Base-by-base conservation (phyloP, 37 sponge, comb jelly and placozoan species). In the Agelas oroides region DNA sequence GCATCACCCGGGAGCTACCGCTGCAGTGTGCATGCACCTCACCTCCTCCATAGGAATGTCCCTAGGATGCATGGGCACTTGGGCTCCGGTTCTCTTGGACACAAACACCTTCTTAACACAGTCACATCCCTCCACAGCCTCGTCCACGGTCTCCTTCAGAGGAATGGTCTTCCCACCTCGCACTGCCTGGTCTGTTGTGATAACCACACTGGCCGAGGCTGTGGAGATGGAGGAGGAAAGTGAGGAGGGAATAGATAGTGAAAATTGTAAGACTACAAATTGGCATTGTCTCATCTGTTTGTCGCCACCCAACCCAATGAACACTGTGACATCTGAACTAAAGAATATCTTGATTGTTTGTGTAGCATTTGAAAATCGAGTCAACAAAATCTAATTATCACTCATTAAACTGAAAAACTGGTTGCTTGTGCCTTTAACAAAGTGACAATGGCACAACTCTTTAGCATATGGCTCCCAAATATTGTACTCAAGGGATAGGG, bases 161-260 rank as follows among this genome's bases (percentile, higher is more conserved):
- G 91, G 88, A 56, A 98, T 86, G 28, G 68, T 58, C 88, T 98
- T 98, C 17, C 95, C 95, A 18, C 97, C 99, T 86, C 99, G 68
- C 24, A 92, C 67, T 5, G 88, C 95, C 61, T 96, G 85, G 52
- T 98, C 97, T 59, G 93, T 81, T 61, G 96, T 98, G 18, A 98
- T 56, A 61, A 95, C 96, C 21, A 88, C 88, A 69, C 75, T 88
- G 24, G 86, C 81, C 19, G 73, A 53, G 27, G 92, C 92, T 88
- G 78, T 5, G 21, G 21, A 35, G 21, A 69, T 13, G 21, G 12
- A 5, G 37, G 21, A 69, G 70, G 21, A 69, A 2, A 8, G 70
- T 31, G 37, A 19, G 27, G 35, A 35, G 39, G 27, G 25, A 61
- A 46, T 12, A 8, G 46, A 8, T 46, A 46, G 8, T 46, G 46